phyloP scores from a whole-genome alignment of 2,797 vertebrate genomes.

The Sebastes cheni region DNA sequence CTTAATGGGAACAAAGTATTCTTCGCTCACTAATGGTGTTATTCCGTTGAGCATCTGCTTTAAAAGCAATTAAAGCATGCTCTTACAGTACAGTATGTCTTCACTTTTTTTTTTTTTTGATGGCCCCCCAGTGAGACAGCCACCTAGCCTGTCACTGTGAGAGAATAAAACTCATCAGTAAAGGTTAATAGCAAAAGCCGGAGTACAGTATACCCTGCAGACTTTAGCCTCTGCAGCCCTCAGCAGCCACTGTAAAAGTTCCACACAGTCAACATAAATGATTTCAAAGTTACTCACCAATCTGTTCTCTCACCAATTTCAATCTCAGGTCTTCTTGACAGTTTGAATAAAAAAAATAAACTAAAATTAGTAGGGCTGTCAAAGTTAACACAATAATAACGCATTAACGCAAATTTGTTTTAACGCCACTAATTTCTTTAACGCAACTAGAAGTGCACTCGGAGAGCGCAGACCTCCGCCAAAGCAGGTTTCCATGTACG shows the following conservation, averaged over 20 bases:
- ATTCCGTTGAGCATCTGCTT: conserved; percentile 1
- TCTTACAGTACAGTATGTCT: neutral
- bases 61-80: conserved; percentile 14
- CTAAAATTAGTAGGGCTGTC: neutral
- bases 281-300: neutral
- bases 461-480: too few species aligned
- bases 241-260: neutral
- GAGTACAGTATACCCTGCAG: neutral
- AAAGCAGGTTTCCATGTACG: too few species aligned
- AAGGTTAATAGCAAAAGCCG: neutral
- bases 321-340: neutral
- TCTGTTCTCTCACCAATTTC: neutral
- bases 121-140: neutral
- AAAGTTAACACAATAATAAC: too few species aligned
- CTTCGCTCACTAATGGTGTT: neutral
- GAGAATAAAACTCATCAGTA: neutral
- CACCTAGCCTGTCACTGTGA: neutral
- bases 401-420: too few species aligned
- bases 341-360: neutral
- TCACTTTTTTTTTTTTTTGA: neutral
- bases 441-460: too few species aligned
- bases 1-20: neutral
- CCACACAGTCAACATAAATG: neutral
- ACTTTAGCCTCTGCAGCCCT: neutral
- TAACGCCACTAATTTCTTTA: too few species aligned